These are phyloP conservation scores for Zoanthus sansibaricus DNA, from an alignment of 92 coral and sea anemone species.

Conservation along the genomic window DNA sequence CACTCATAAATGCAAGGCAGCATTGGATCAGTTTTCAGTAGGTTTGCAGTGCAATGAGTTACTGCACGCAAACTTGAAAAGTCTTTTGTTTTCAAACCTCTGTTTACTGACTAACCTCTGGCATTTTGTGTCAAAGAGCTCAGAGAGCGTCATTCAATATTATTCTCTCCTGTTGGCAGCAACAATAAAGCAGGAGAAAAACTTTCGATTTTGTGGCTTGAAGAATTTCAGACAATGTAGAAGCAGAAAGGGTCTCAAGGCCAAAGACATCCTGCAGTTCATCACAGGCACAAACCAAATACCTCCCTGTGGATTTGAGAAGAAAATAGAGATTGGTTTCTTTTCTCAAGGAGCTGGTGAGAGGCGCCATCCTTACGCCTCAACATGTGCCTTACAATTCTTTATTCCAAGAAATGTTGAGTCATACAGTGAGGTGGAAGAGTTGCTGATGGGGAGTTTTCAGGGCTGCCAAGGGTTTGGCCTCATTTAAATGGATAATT, in stretches of 20 bases:
- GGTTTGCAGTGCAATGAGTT: conserved; percentile 38
- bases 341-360: too few species aligned
- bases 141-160: conserved; percentile 11
- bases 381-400: too few species aligned
- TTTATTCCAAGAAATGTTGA: too few species aligned
- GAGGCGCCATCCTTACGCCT: too few species aligned
- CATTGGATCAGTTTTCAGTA: conserved; percentile 47
- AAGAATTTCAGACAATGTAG: conserved; percentile 55
- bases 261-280: conserved; percentile 45
- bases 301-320: conserved; percentile 65
- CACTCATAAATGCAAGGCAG: conserved; percentile 47
- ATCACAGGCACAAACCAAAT: conserved; percentile 52
- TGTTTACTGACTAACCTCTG: conserved; percentile 23
- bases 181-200: conserved; percentile 52
- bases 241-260: conserved; percentile 13
- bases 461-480: too few species aligned
- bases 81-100: conserved; percentile 23
- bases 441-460: too few species aligned
- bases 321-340: conserved; percentile 7
- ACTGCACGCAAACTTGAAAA: conserved; percentile 24
- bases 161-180: conserved; percentile 33
- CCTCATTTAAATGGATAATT: too few species aligned
- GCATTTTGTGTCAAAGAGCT: conserved; percentile 29
- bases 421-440: too few species aligned
- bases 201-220: conserved; percentile 55